phyloP scores from a whole-genome alignment of 2,797 vertebrate genomes.

The Borostomias antarcticus region DNA sequence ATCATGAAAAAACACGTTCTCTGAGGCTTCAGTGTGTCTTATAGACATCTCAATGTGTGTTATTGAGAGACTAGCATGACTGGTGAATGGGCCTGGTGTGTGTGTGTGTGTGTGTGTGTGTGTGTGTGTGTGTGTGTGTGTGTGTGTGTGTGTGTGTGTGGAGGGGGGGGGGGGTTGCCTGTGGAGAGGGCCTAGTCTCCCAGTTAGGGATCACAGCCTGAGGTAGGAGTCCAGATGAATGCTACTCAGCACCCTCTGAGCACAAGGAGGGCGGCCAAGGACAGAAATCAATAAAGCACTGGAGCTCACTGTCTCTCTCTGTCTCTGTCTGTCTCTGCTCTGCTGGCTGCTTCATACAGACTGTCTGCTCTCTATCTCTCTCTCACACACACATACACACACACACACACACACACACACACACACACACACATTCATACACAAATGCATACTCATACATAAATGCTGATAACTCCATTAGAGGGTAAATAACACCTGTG shows the following conservation, averaged over 20 bases:
- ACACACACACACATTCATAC: not conserved
- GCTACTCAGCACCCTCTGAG: slow-evolving; percentile 62
- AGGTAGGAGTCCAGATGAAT: slow-evolving; percentile 65
- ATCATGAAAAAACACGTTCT: not conserved
- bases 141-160: not conserved
- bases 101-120: slow-evolving; percentile 29
- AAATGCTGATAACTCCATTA: slow-evolving; percentile 12
- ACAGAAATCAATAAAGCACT: slow-evolving; percentile 74
- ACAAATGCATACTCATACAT: no score
- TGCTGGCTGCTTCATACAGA: slow-evolving; percentile 46
- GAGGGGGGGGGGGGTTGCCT: slow-evolving; percentile 43
- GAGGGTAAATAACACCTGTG: not conserved
- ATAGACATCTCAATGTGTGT: slow-evolving; percentile 35
- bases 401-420: not conserved
- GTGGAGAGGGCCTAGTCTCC: slow-evolving; percentile 54
- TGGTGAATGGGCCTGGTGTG: slow-evolving; percentile 45
- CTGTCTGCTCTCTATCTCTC: slow-evolving; percentile 45
- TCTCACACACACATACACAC: slow-evolving; percentile 22
- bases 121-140: slow-evolving; percentile 29
- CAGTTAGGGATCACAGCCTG: slow-evolving; percentile 65
- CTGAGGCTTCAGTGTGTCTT: not conserved
- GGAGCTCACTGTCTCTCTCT: slow-evolving; percentile 46
- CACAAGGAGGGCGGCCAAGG: slow-evolving; percentile 64
- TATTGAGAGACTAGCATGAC: slow-evolving; percentile 45
- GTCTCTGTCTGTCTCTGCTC: slow-evolving; percentile 27